Conservation (phyloP, 2,888 invertebrate species). For the Argynnis bischoffii region DNA sequence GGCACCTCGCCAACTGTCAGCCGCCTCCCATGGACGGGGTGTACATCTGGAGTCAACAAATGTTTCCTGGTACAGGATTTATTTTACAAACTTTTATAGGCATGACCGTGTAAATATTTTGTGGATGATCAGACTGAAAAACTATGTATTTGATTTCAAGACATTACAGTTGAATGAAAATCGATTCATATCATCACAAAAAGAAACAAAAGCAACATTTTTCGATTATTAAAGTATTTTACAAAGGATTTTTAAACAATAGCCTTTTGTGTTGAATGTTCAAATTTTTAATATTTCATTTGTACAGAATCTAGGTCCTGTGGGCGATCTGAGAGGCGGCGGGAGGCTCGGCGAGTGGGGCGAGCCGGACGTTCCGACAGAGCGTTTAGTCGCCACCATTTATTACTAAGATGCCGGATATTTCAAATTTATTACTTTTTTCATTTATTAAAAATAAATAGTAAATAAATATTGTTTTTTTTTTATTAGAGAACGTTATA, state of each 20-base stretch:
- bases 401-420: background rate
- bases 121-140: too few species aligned
- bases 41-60: slow-evolving; percentile 1
- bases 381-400: background rate
- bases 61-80: background rate
- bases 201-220: background rate
- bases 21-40: background rate
- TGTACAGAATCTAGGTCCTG: background rate
- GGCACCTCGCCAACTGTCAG: slow-evolving; percentile 23
- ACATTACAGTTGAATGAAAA: too few species aligned
- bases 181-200: too few species aligned
- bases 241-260: background rate
- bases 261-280: background rate
- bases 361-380: background rate
- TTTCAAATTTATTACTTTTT: background rate
- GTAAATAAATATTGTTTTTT: too few species aligned
- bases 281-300: background rate
- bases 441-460: too few species aligned
- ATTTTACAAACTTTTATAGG: too few species aligned
- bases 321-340: background rate
- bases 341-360: background rate
- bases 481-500: too few species aligned
- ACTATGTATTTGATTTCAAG: too few species aligned
- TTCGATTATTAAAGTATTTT: background rate
- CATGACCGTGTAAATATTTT: too few species aligned